Percentiles rank a stretch among this genome's conserved stretches.
Conservation (phyloP, 2,888 invertebrate species). For the Tolmerus cingulatus region DNA sequence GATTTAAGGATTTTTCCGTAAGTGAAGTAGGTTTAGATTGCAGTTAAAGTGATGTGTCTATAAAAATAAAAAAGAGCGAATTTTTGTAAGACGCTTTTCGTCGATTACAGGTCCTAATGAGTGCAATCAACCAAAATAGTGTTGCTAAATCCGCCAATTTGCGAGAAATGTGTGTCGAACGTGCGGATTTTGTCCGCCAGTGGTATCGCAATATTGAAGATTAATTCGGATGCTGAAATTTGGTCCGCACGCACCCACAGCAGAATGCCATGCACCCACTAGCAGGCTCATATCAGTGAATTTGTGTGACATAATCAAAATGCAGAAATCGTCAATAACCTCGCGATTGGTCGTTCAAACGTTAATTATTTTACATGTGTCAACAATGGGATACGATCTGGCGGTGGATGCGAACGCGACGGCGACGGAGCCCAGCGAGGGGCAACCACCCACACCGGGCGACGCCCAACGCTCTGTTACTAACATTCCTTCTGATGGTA, state of each 20-base stretch:
- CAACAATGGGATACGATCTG: slow-evolving; percentile 30
- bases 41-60: background rate
- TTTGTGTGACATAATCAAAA: slow-evolving; percentile 36
- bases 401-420: slow-evolving; percentile 7
- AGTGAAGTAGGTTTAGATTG: background rate
- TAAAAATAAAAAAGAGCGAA: background rate
- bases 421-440: background rate
- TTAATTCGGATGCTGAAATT: background rate
- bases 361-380: slow-evolving; percentile 34
- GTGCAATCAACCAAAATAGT: background rate
- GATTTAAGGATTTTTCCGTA: background rate
- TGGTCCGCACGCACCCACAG: background rate
- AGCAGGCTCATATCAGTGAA: slow-evolving; percentile 32
- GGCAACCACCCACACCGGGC: background rate
- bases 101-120: background rate
- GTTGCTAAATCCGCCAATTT: background rate
- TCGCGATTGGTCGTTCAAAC: slow-evolving; percentile 22
- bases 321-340: slow-evolving; percentile 5
- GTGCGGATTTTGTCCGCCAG: background rate
- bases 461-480: background rate
- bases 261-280: slow-evolving; percentile 15
- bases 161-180: background rate
- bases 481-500: slow-evolving; percentile 15
- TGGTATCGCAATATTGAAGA: background rate
- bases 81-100: background rate